phyloP scores from a whole-genome alignment of 2,797 vertebrate species.

The Clarias fuscus region DNA sequence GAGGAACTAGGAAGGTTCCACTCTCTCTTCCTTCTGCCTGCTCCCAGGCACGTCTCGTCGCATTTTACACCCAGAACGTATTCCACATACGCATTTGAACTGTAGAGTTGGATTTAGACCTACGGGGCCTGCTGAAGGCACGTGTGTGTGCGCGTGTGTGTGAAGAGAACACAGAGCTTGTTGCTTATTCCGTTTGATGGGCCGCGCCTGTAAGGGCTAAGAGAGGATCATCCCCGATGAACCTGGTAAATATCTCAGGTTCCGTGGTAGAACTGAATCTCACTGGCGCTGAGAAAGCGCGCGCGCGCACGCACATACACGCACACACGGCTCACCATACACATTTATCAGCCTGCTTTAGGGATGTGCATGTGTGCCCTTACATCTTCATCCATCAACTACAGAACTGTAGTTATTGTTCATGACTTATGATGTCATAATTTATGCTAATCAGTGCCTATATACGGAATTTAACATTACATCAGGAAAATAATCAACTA shows the following conservation, averaged over 20 bases:
- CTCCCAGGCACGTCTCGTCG: background rate
- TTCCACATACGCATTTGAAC: background rate
- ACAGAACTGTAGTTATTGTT: background rate
- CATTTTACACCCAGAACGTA: background rate
- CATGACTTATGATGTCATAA: background rate
- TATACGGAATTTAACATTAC: background rate
- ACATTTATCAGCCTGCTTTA: background rate
- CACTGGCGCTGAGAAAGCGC: background rate
- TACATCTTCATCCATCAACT: background rate
- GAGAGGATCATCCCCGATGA: slow-evolving; percentile 1
- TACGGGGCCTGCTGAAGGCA: slow-evolving; percentile 11
- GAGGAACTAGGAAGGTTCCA: too few relatives aligned
- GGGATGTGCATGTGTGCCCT: background rate
- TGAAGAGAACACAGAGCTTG: background rate
- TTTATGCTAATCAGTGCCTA: background rate
- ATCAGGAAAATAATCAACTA: background rate
- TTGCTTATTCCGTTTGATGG: slow-evolving; percentile 33
- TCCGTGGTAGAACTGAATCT: background rate
- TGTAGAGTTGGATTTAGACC: background rate
- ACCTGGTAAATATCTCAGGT: slow-evolving; percentile 27
- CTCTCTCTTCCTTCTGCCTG: background rate
- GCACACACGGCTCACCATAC: background rate
- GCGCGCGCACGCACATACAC: background rate
- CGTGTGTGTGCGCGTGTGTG: background rate
- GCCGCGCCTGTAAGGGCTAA: slow-evolving; percentile 15